Conservation (phyloP, 2,888 invertebrate genomes). For the Lypha dubia region DNA sequence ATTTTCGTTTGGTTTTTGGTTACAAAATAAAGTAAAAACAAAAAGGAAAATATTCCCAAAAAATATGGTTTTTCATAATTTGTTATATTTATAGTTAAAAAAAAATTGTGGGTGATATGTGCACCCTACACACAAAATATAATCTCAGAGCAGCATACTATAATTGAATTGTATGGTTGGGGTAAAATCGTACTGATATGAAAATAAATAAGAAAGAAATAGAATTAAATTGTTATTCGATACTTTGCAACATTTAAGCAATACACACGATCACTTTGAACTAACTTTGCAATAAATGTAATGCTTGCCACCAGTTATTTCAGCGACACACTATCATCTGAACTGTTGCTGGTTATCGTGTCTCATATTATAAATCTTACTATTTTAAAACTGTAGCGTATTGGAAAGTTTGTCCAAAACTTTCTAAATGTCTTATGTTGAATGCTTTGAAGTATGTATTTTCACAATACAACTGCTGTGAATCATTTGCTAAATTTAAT, state of each 20-base stretch:
- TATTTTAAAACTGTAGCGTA: not conserved
- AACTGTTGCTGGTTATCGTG: not conserved
- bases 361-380: not conserved
- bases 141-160: too few relatives aligned
- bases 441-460: constrained; percentile 10
- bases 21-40: not conserved
- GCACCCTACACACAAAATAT: not conserved
- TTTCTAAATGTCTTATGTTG: not conserved
- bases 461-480: not conserved
- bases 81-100: constrained; percentile 35
- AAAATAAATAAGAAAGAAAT: too few relatives aligned
- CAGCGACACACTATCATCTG: not conserved
- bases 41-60: constrained; percentile 38
- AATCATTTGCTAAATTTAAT: constrained; percentile 16
- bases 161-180: too few relatives aligned
- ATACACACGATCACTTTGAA: too few relatives aligned
- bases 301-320: too few relatives aligned
- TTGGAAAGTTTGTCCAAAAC: not conserved
- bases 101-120: not conserved
- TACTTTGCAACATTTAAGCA: too few relatives aligned
- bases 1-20: constrained; percentile 41
- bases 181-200: too few relatives aligned
- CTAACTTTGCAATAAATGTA: too few relatives aligned
- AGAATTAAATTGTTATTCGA: too few relatives aligned
- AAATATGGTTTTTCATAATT: constrained; percentile 66